These are phyloP conservation scores for Opisthocomus hoazin DNA, from an alignment of 2,113 vertebrate species.

Conservation along the genomic window DNA sequence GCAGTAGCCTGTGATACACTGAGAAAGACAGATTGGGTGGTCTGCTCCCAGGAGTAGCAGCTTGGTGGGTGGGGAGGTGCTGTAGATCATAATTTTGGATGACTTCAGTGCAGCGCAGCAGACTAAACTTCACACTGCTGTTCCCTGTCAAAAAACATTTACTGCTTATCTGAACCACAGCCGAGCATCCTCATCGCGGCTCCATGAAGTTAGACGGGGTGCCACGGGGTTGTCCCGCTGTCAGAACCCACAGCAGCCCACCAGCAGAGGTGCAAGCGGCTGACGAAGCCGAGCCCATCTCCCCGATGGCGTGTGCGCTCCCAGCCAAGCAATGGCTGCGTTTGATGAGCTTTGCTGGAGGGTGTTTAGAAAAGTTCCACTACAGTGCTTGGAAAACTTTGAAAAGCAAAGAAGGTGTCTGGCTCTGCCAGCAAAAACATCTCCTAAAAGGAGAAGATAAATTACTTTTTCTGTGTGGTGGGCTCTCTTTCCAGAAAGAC, in stretches of 20 bases:
- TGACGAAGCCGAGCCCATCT: not conserved
- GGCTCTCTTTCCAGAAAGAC: not conserved
- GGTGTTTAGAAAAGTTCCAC: not conserved
- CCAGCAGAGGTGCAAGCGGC: not conserved
- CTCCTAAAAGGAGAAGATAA: slow-evolving; percentile 1
- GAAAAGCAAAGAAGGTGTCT: not conserved
- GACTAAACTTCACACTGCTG: slow-evolving; percentile 27
- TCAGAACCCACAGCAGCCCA: accelerated
- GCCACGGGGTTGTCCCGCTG: not conserved
- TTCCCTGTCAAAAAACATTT: slow-evolving; percentile 39
- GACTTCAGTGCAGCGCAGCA: not conserved
- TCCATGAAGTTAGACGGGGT: not conserved
- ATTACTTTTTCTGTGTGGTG: not conserved
- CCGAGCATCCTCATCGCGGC: not conserved
- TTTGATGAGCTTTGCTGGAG: not conserved
- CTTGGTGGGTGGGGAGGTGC: not conserved
- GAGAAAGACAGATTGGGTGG: not conserved
- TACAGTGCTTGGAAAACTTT: not conserved
- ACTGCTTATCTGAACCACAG: not conserved
- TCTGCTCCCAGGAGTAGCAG: not conserved
- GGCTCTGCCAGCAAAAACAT: slow-evolving; percentile 38
- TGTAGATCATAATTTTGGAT: slow-evolving; percentile 18
- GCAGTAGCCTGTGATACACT: not conserved
- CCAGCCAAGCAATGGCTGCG: not conserved
- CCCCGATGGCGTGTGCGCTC: accelerated